These are phyloP conservation scores for Meriones unguiculatus DNA, from an alignment of 2,113 vertebrate species.

Conservation along the genomic window DNA sequence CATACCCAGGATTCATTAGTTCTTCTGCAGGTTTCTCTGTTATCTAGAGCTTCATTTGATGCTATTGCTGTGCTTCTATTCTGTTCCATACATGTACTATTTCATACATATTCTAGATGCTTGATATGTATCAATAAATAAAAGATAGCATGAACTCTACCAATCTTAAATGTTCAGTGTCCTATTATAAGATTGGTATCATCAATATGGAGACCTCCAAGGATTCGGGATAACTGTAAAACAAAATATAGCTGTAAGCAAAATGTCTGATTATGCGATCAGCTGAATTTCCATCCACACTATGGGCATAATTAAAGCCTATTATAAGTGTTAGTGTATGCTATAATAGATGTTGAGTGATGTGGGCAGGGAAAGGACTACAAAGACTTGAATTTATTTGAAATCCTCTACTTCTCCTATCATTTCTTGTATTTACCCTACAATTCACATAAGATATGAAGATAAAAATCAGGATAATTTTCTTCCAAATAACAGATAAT, in stretches of 20 bases:
- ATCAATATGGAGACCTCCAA: not conserved
- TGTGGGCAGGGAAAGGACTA: not conserved
- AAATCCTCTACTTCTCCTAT: not conserved
- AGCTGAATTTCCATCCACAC: not conserved
- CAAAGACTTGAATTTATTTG: conserved; percentile 1
- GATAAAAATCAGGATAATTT: not conserved
- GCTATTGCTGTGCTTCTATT: not conserved
- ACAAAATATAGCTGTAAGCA: not conserved
- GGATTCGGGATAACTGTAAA: not conserved
- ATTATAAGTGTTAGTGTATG: not conserved
- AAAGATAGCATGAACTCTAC: not conserved
- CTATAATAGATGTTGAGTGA: not conserved
- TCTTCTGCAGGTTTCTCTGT: not conserved
- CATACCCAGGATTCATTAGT: not conserved
- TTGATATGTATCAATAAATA: not conserved
- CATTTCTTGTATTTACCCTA: not conserved
- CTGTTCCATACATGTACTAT: not conserved
- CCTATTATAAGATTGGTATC: not conserved
- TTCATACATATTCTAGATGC: not conserved
- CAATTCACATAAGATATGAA: not conserved
- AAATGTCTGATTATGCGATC: not conserved
- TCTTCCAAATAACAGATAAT: not conserved
- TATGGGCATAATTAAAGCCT: not conserved
- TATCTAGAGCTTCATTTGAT: not conserved
- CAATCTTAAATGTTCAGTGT: not conserved